phyloP scores from a whole-genome alignment of 1,140 invertebrate genomes.

The Zaprionus tsacasi region DNA sequence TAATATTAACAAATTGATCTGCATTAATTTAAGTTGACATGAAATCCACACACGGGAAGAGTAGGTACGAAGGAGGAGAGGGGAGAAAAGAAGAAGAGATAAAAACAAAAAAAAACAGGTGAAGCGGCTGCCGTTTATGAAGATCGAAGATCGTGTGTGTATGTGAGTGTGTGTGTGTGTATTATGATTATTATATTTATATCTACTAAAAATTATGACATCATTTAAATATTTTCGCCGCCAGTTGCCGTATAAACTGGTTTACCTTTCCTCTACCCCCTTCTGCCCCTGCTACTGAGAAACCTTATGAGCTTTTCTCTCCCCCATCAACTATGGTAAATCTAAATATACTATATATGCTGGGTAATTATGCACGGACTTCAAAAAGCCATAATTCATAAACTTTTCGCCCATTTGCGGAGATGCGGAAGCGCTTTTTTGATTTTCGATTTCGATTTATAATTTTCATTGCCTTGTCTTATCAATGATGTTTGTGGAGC shows the following conservation, averaged over 20 bases:
- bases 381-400: slow-evolving; percentile 75
- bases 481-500: slow-evolving; percentile 42
- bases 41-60: slow-evolving; percentile 35
- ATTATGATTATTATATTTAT: slow-evolving; percentile 74
- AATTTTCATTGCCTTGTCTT: slow-evolving; percentile 47
- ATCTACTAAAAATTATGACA: slow-evolving; percentile 77
- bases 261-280: slow-evolving; percentile 35
- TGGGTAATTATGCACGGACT: slow-evolving; percentile 68
- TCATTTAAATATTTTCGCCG: slow-evolving; percentile 81
- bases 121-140: slow-evolving; percentile 58
- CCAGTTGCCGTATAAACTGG: slow-evolving; percentile 71
- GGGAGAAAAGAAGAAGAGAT: slow-evolving; percentile 14
- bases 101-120: slow-evolving; percentile 44
- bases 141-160: slow-evolving; percentile 44
- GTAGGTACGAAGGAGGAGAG: neutral
- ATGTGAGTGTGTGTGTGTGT: slow-evolving; percentile 62
- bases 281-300: slow-evolving; percentile 32
- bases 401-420: slow-evolving; percentile 71
- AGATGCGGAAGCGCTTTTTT: slow-evolving; percentile 75
- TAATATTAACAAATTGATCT: slow-evolving; percentile 83
- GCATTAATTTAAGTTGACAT: slow-evolving; percentile 74
- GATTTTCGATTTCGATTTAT: slow-evolving; percentile 30
- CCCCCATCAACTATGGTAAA: slow-evolving; percentile 1
- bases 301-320: neutral
- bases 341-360: slow-evolving; percentile 24